These are phyloP conservation scores for Austrofundulus limnaeus DNA, from an alignment of 2,113 vertebrate species.

Conservation along the genomic window DNA sequence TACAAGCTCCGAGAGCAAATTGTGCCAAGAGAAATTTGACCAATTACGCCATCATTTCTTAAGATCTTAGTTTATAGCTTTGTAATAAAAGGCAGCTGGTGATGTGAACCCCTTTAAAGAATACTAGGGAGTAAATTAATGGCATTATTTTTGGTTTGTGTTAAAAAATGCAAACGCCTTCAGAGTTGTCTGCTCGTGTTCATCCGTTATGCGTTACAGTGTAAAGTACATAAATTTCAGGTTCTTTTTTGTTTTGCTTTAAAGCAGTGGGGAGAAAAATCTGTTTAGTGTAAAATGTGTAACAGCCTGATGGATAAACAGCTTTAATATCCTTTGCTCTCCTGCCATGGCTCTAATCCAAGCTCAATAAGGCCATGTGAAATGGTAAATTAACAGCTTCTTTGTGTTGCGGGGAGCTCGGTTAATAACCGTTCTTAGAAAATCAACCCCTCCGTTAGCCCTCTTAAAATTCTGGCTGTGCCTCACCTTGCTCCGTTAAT, in stretches of 20 bases:
- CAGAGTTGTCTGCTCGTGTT: too few relatives aligned
- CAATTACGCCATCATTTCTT: neutral
- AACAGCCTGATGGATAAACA: conserved; percentile 5
- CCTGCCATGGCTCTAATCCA: conserved; percentile 30
- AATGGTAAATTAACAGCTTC: conserved; percentile 33
- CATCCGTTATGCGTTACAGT: too few relatives aligned
- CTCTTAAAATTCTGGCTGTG: conserved; percentile 55
- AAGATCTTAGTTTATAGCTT: neutral
- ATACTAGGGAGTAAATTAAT: too few relatives aligned
- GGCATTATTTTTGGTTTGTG: too few relatives aligned
- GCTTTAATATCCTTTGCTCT: neutral
- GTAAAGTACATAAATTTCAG: neutral
- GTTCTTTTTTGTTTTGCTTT: neutral
- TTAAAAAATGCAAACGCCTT: too few relatives aligned
- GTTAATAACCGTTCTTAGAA: conserved; percentile 59
- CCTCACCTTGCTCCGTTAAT: conserved; percentile 66
- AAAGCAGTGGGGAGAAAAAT: neutral
- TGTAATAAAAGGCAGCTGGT: neutral
- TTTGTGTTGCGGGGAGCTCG: conserved; percentile 22
- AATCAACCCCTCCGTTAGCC: conserved; percentile 35
- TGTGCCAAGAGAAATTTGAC: too few relatives aligned
- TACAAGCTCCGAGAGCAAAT: neutral
- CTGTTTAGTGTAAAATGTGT: neutral
- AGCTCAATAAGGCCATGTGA: conserved; percentile 24
- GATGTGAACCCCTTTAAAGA: neutral